Conservation (phyloP, 2,888 invertebrate genomes). For the Loripinus fragilis region DNA sequence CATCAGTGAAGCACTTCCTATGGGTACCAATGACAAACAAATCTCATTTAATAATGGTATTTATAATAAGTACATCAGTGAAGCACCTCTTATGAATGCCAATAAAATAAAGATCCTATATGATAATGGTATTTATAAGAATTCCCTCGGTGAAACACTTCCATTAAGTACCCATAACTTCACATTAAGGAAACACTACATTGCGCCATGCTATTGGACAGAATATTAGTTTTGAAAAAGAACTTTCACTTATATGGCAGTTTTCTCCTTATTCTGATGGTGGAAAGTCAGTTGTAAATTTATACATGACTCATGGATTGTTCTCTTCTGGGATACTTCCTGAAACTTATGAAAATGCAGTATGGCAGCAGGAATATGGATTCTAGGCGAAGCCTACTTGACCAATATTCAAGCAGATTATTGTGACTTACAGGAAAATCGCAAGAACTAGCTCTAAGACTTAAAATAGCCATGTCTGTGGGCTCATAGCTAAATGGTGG, state of each 20-base stretch:
- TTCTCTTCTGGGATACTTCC: slow-evolving; percentile 19
- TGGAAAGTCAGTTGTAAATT: slow-evolving; percentile 19
- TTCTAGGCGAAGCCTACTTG: background rate
- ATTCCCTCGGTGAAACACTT: background rate
- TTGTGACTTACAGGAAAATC: slow-evolving; percentile 4
- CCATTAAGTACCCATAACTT: background rate
- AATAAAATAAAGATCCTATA: no score
- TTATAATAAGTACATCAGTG: no score
- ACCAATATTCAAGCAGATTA: background rate
- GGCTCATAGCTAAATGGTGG: background rate
- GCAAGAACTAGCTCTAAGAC: slow-evolving; percentile 2
- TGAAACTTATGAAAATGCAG: slow-evolving; percentile 18
- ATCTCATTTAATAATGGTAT: no score
- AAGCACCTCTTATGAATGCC: no score
- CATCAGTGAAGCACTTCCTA: no score
- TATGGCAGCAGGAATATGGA: background rate
- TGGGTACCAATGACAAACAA: no score
- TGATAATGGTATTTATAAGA: no score
- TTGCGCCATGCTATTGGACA: background rate
- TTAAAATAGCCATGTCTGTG: no score
- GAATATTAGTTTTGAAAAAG: background rate
- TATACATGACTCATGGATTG: slow-evolving; percentile 13
- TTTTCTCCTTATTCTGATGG: slow-evolving; percentile 20
- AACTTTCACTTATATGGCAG: slow-evolving; percentile 5
- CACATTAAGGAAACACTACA: background rate